A percentile compares a stretch with the other conserved stretches of the same genome.
Evolutionary conservation across 2,888 invertebrate species (phyloP).

Genomic region (Sarcophaga rosellei): DNA sequence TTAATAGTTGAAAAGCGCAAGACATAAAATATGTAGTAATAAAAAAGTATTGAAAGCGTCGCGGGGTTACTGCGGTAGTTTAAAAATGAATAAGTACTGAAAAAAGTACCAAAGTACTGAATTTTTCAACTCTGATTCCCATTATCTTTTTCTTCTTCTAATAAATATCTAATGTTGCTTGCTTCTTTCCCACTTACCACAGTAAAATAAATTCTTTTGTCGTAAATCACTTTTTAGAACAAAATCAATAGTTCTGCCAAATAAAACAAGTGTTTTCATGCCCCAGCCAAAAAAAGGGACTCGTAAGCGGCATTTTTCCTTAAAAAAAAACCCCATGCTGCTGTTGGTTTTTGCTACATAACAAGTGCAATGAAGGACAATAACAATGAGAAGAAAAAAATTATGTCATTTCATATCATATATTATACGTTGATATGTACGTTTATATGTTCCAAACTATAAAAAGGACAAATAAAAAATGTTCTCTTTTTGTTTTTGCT

Average conservation of each 20-base stretch:
- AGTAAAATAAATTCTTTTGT: no score
- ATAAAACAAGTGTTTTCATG: conserved; percentile 59
- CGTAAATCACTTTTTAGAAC: not conserved
- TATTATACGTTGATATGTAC: no score
- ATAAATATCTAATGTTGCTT: no score
- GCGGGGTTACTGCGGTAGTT: no score
- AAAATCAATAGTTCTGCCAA: conserved; percentile 9
- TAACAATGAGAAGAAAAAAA: not conserved
- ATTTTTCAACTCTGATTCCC: no score
- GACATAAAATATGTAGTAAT: no score
- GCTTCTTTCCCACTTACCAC: no score
- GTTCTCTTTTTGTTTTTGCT: conserved; percentile 32
- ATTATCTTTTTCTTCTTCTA: no score
- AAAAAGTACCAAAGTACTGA: no score
- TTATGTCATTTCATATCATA: not conserved
- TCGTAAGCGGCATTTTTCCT: not conserved
- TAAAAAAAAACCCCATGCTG: not conserved
- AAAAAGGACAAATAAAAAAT: not conserved
- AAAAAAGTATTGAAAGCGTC: no score
- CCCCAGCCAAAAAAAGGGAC: not conserved
- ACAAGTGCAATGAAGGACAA: not conserved
- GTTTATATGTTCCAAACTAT: not conserved
- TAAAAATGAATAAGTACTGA: no score
- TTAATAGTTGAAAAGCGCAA: no score
- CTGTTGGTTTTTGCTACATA: not conserved